Evolutionary conservation across 1,140 invertebrate species (phyloP).

Genomic region (Neodiprion fabricii): DNA sequence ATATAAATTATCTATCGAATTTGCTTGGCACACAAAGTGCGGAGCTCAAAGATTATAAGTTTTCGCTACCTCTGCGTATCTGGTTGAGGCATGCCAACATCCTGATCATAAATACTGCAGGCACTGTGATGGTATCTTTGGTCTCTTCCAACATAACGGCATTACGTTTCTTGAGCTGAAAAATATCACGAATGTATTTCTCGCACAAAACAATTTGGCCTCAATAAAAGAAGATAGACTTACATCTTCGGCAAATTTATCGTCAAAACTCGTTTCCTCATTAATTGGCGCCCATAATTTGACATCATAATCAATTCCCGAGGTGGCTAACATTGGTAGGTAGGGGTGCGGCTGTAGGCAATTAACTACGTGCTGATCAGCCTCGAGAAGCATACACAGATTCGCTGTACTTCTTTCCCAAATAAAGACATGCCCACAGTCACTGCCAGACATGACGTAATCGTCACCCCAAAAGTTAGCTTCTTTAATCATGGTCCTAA

Average conservation of each 20-base stretch:
- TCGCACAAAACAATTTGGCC: not conserved
- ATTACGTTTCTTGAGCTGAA: conserved; percentile 82
- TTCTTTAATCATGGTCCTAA: conserved; percentile 89
- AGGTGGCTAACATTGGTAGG: conserved; percentile 82
- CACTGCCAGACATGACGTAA: conserved; percentile 85
- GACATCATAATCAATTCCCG: conserved; percentile 90
- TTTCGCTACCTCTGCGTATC: conserved; percentile 66
- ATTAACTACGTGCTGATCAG: conserved; percentile 88
- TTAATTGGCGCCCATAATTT: conserved; percentile 83
- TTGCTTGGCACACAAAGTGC: not conserved
- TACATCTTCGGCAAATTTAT: conserved; percentile 75
- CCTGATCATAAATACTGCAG: conserved; percentile 87
- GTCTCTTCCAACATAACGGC: conserved; percentile 89
- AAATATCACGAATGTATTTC: conserved; percentile 32
- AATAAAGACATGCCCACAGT: conserved; percentile 83
- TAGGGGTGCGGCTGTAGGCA: conserved; percentile 86
- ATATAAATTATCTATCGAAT: not conserved
- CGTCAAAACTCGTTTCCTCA: conserved; percentile 69
- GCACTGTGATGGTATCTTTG: conserved; percentile 87
- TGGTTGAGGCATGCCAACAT: conserved; percentile 84
- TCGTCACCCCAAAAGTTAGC: conserved; percentile 87
- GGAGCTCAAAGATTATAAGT: conserved; percentile 36
- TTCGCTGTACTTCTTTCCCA: conserved; percentile 72
- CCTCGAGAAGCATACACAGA: conserved; percentile 81
- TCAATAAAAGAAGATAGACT: conserved; percentile 32